Conservation (phyloP, 2,888 invertebrate genomes). For the Pseudococcus longispinus region DNA sequence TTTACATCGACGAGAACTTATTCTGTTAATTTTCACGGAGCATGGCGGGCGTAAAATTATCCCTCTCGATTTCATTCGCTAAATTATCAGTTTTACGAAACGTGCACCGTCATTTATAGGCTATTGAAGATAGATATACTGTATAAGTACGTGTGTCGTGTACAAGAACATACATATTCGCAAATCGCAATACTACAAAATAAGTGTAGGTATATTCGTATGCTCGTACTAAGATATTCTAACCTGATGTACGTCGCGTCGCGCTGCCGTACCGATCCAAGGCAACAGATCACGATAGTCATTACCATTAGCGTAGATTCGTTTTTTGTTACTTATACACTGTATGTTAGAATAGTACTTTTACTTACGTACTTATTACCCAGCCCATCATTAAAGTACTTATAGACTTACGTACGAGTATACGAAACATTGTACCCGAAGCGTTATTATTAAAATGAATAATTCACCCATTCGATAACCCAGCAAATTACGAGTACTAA, state of each 20-base stretch:
- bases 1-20: not conserved
- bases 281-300: not conserved
- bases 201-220: too few relatives aligned
- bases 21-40: not conserved
- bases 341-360: not conserved
- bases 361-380: not conserved
- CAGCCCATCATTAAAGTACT: too few relatives aligned
- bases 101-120: not conserved
- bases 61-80: not conserved
- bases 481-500: too few relatives aligned
- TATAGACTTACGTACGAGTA: too few relatives aligned
- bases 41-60: not conserved
- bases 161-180: too few relatives aligned
- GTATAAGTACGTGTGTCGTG: too few relatives aligned
- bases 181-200: too few relatives aligned
- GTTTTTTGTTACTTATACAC: not conserved
- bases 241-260: too few relatives aligned
- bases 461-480: not conserved
- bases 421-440: not conserved
- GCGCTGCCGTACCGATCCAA: not conserved
- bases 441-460: not conserved
- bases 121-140: not conserved
- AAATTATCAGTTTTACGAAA: not conserved
- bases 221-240: too few relatives aligned
- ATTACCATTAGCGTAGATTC: not conserved